Base-by-base conservation (phyloP, 30 jellyfish, hydroid and myxozoan species). In the Hydra vulgaris region DNA sequence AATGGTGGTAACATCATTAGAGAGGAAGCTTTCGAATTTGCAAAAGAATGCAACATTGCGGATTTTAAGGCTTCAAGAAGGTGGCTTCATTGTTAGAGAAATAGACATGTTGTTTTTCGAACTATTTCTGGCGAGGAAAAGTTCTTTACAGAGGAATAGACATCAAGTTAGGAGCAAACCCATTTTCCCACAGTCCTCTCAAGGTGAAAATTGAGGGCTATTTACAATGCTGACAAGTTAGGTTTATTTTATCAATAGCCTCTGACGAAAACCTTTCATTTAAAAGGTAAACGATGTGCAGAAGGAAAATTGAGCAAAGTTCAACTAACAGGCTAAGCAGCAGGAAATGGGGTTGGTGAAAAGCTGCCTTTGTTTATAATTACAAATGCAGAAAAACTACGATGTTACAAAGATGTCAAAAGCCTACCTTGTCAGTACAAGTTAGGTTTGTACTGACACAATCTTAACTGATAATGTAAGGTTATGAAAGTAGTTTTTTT, bases 141-240 rank as follows among this genome's bases (percentile, higher is more conserved):
- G 61, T 77, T 83, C 53, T 26, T 25, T 68, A 84, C 88, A 22
- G 20, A 72, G 27, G 89, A 84, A 71, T 55, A 55, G 93, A 78
- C 75, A 61, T 88, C 89, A 25, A 66, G 53, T 26, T 77, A 87
- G 94, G 84, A 26, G 76, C 81, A 84, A 73, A 77, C 81, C 52
- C 84, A 18, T n/a, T 74, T 66, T 8, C 88, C 94, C 53, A 84
- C 85, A 26, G 27, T 1, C 26, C 94, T 76, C 72, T 77, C 78
- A 69, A 82, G 66, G 83, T 82, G 72, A 26, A 8, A 74, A 15
- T 23, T 70, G 25, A 20, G 72, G 21, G 72, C 74, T 26, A 84
- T 84, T 23, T 84, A 84, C 76, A 84, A 84, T 53, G 88, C 88
- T 15, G 84, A 77, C 54, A 82, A 76, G 84, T 84, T 84, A 74